Evolutionary conservation across 2,797 vertebrate species (phyloP).

Genomic region (Arrhamphus sclerolepis): DNA sequence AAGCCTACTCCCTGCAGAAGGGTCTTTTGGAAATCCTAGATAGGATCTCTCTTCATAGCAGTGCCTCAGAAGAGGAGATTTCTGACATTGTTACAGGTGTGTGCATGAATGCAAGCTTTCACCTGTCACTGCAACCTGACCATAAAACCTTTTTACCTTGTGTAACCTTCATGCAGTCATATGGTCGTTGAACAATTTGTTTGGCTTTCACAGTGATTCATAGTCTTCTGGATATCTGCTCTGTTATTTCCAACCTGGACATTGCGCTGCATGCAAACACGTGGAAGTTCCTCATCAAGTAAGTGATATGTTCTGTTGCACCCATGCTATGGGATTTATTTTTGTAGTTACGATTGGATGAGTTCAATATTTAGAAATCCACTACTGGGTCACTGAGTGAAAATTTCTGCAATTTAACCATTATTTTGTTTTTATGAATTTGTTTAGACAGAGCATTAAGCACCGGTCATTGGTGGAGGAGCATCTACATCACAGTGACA

Average conservation of each 20-base stretch:
- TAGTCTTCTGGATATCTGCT: constrained; percentile 90
- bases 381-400: no score
- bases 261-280: constrained; percentile 95
- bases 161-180: neutral
- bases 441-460: constrained; percentile 89
- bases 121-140: neutral
- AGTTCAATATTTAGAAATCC: no score
- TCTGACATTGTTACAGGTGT: constrained; percentile 86
- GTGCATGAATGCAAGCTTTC: neutral
- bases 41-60: constrained; percentile 78
- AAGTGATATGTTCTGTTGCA: constrained; percentile 57
- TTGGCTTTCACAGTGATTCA: constrained; percentile 86
- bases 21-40: constrained; percentile 90
- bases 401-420: no score
- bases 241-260: constrained; percentile 91
- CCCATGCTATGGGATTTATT: neutral
- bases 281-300: constrained; percentile 98
- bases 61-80: constrained; percentile 78
- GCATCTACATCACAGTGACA: constrained; percentile 87
- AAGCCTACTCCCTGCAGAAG: constrained; percentile 92
- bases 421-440: neutral
- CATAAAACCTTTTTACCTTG: neutral
- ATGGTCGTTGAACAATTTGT: neutral
- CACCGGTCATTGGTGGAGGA: constrained; percentile 87
- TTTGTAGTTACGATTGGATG: neutral